Conservation (phyloP, 2,113 vertebrate genomes). For the Meleagris gallopavo region DNA sequence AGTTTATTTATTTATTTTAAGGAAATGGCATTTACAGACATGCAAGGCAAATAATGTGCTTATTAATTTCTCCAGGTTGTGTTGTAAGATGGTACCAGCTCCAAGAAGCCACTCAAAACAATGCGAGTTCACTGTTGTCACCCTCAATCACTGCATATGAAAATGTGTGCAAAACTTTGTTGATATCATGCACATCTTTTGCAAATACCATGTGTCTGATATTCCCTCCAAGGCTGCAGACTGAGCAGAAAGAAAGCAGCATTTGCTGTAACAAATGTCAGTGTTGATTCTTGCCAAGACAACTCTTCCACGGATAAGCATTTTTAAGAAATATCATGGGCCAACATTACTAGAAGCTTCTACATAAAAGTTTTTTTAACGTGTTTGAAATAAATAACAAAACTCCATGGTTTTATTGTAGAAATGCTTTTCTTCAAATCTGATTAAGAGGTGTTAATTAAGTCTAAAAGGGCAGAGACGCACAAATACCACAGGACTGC, state of each 20-base stretch:
- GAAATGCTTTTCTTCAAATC: background rate
- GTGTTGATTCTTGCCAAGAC: background rate
- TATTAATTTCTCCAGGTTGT: conserved; percentile 47
- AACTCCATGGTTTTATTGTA: background rate
- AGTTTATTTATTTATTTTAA: conserved; percentile 53
- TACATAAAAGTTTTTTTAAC: background rate
- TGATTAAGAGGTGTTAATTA: background rate
- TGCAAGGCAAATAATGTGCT: background rate
- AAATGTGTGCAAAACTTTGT: background rate
- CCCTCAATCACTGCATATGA: background rate
- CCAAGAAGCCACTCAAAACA: conserved; percentile 40
- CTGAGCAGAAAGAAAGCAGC: background rate
- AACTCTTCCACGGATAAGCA: background rate
- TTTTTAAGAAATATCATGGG: background rate
- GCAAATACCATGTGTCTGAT: conserved; percentile 22
- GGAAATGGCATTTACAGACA: conserved; percentile 12
- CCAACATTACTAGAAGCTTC: background rate
- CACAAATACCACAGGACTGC: too few species aligned
- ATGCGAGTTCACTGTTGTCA: background rate
- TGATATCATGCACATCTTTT: background rate
- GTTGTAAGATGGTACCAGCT: conserved; percentile 18
- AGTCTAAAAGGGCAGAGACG: background rate
- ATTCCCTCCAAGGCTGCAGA: background rate
- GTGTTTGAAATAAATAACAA: background rate
- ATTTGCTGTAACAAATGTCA: conserved; percentile 1